A percentile compares a stretch with the other conserved stretches of the same genome.
Conservation (phyloP, 92 coral and sea anemone genomes). For the Epizoanthus rinbou region DNA sequence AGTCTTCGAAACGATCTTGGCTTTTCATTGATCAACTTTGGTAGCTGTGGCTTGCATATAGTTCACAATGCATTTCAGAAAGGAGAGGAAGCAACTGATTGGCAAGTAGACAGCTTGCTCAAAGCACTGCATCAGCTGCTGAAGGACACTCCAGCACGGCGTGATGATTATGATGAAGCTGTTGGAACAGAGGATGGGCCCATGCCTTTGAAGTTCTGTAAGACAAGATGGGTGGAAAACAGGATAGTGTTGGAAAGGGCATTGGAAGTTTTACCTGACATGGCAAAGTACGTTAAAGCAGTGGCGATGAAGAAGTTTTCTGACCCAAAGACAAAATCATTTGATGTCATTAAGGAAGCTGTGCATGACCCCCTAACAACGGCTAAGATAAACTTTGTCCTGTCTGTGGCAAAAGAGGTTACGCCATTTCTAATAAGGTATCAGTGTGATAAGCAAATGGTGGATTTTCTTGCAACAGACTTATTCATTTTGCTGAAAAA, state of each 20-base stretch:
- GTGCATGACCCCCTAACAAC: conserved; percentile 31
- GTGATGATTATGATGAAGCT: conserved; percentile 42
- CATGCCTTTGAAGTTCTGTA: conserved; percentile 50
- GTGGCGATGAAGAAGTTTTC: conserved; percentile 34
- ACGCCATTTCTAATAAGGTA: conserved; percentile 40
- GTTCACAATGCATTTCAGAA: conserved; percentile 30
- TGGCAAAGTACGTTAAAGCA: conserved; percentile 47
- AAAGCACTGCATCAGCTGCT: conserved; percentile 38
- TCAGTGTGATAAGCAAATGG: conserved; percentile 47
- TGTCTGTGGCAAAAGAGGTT: conserved; percentile 33
- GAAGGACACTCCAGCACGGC: conserved; percentile 45
- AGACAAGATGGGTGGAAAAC: conserved; percentile 50
- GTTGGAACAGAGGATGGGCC: conserved; percentile 32
- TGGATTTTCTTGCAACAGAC: too few species aligned
- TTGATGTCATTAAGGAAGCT: conserved; percentile 36
- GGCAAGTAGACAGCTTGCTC: conserved; percentile 29
- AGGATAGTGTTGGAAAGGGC: conserved; percentile 46
- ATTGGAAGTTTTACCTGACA: conserved; percentile 41
- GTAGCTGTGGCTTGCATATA: conserved; percentile 25
- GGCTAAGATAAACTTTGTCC: conserved; percentile 39
- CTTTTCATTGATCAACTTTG: conserved; percentile 8
- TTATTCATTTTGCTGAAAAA: conserved; percentile 40
- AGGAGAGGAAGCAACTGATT: conserved; percentile 34
- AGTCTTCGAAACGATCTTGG: conserved; percentile 8
- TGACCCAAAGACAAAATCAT: conserved; percentile 41